Base-by-base conservation (phyloP, 2,797 vertebrate species). In the Serranus cabrilla region DNA sequence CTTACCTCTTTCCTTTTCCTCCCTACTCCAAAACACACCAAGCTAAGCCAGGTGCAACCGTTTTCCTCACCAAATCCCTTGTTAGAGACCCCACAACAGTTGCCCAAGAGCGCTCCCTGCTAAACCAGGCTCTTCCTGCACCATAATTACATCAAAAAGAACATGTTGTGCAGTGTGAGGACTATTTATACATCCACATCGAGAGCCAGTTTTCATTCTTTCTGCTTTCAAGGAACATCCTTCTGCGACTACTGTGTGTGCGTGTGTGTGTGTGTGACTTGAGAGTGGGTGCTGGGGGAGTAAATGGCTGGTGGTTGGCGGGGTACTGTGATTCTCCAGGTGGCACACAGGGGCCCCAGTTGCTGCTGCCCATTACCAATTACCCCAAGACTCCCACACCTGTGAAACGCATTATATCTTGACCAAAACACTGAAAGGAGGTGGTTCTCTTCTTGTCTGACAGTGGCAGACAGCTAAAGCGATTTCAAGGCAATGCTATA, bases 121-220 rank as follows among this genome's bases (percentile, higher is more conserved):
- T 90, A 87, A 91, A 90, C 85, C 86, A 90, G 84, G 86, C 90
- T 89, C 84, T 90, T 92, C 86, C 90, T 88, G 83, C 82, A 86
- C 91, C 89, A 86, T 89, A 94, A 93, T 92, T 93, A 91, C 87
- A 91, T 90, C 87, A 91, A 92, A 93, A 92, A 91, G 91, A 91
- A 92, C 84, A 90, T 91, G 90, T 92, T 90, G 91, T 92, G 88
- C 89, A 85, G 82, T 72, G 87, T 74, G 82, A 82, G 74, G 87
- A 89, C 90, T 93, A 93, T 93, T 93, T 92, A 92, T 93, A 93
- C 66, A 84, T 87, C 76, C 80, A 83, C 71, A 70, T 71, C 59
- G 46, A 85, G 83, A 91, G 92, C 91, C 91, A 90, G 91, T 86
- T 91, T 88, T 90, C 25, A 34, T 87, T 74, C 74, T 85, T 73